phyloP scores from a whole-genome alignment of 2,113 vertebrate genomes.

The Pseudorectes ferrugineus region DNA sequence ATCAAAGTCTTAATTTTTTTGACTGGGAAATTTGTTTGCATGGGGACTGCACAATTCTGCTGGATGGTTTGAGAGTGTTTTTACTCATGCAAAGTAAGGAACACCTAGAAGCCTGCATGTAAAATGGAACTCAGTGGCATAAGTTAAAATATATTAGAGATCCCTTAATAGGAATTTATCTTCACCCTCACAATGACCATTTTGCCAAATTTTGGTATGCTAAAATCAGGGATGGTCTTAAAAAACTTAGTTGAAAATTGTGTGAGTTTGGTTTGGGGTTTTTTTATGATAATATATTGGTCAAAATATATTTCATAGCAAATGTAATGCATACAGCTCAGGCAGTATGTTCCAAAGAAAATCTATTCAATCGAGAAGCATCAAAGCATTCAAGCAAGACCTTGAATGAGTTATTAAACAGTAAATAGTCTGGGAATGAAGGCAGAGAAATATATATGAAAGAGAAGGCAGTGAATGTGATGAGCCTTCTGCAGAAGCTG shows the following conservation, averaged over 20 bases:
- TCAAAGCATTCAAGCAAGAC: conserved; percentile 55
- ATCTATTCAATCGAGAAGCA: conserved; percentile 39
- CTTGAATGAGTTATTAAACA: conserved; percentile 65
- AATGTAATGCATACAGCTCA: background rate
- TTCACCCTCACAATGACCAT: background rate
- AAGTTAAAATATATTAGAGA: background rate
- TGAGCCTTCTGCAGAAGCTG: conserved; percentile 24
- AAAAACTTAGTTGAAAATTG: background rate
- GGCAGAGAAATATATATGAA: conserved; percentile 50
- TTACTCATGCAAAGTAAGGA: background rate
- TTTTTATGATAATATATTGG: background rate
- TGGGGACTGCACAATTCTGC: background rate
- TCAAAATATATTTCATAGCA: background rate
- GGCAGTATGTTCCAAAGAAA: conserved; percentile 37
- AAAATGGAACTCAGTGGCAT: background rate
- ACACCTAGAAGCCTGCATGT: background rate
- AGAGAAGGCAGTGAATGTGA: conserved; percentile 6
- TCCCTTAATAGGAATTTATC: background rate
- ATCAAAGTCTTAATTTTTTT: background rate
- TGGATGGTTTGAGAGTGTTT: background rate
- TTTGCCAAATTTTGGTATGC: background rate
- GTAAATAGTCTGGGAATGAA: conserved; percentile 53
- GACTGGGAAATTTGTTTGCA: background rate
- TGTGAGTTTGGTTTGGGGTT: accelerated
- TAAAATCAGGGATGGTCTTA: background rate